Conservation (phyloP, 2,888 invertebrate genomes). For the Orchesellides sinensis region DNA sequence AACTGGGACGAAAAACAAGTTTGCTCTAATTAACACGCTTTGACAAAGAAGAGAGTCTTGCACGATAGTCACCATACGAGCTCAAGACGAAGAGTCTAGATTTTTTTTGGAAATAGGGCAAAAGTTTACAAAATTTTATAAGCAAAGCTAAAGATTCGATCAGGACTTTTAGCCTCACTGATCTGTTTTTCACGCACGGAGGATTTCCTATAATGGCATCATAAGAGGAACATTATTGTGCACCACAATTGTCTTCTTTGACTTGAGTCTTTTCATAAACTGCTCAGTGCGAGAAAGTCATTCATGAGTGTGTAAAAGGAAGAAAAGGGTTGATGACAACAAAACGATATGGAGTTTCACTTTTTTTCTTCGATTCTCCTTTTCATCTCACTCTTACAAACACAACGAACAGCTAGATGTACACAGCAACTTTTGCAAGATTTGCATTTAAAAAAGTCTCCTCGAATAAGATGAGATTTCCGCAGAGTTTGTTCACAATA, state of each 20-base stretch:
- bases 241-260: constrained; percentile 25
- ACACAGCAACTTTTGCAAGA: constrained; percentile 7
- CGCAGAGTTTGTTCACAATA: constrained; percentile 50
- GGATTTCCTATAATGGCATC: constrained; percentile 36
- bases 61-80: too few relatives aligned
- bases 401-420: neutral
- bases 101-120: constrained; percentile 28
- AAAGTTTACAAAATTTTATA: constrained; percentile 41
- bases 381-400: too few relatives aligned
- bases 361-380: constrained; percentile 10
- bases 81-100: neutral
- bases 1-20: neutral
- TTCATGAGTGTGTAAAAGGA: neutral
- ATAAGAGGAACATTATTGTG: constrained; percentile 43
- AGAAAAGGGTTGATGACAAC: constrained; percentile 61
- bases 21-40: neutral
- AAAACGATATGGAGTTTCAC: constrained; percentile 37
- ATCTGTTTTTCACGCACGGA: constrained; percentile 61
- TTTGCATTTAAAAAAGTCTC: constrained; percentile 54
- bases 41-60: neutral
- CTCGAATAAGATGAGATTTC: constrained; percentile 59
- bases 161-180: constrained; percentile 48
- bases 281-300: constrained; percentile 21
- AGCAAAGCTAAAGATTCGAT: too few relatives aligned
- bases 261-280: too few relatives aligned